These are phyloP conservation scores for Galerucella pusilla DNA, from an alignment of 2,888 invertebrate genomes.

Conservation along the genomic window DNA sequence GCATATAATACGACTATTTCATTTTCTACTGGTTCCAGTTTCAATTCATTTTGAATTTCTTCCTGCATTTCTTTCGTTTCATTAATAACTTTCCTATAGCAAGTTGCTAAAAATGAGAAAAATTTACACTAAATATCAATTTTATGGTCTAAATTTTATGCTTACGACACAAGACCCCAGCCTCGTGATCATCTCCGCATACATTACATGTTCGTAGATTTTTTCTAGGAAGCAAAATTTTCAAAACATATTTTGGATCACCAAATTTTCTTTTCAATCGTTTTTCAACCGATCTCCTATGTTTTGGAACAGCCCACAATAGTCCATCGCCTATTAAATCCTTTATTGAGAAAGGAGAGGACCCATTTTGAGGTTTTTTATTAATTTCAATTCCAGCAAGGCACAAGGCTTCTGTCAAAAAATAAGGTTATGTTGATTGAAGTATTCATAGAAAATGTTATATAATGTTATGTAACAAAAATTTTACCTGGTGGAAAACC, in stretches of 20 bases:
- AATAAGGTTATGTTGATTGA: conserved; percentile 50
- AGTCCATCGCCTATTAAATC: conserved; percentile 79
- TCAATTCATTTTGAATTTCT: conserved; percentile 77
- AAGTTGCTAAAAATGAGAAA: conserved; percentile 73
- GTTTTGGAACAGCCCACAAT: conserved; percentile 85
- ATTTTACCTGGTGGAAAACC: conserved; percentile 48
- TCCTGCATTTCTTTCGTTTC: conserved; percentile 87
- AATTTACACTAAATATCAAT: too few species aligned
- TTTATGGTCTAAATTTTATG: not conserved
- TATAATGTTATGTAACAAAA: conserved; percentile 48
- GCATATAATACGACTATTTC: conserved; percentile 89
- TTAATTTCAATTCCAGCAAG: conserved; percentile 52
- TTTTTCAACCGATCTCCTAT: conserved; percentile 80
- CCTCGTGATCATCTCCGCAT: conserved; percentile 88
- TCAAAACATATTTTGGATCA: conserved; percentile 73
- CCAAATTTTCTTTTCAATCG: conserved; percentile 81
- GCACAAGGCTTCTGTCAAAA: conserved; percentile 58
- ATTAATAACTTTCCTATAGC: conserved; percentile 82
- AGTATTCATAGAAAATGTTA: conserved; percentile 24
- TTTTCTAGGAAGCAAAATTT: conserved; percentile 76
- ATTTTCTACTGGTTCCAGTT: conserved; percentile 79
- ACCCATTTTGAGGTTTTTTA: conserved; percentile 38
- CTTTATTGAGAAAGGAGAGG: conserved; percentile 67
- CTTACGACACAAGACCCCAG: conserved; percentile 84
- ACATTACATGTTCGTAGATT: conserved; percentile 80